Conservation (phyloP, 2,888 invertebrate genomes). For the Aelia acuminata region DNA sequence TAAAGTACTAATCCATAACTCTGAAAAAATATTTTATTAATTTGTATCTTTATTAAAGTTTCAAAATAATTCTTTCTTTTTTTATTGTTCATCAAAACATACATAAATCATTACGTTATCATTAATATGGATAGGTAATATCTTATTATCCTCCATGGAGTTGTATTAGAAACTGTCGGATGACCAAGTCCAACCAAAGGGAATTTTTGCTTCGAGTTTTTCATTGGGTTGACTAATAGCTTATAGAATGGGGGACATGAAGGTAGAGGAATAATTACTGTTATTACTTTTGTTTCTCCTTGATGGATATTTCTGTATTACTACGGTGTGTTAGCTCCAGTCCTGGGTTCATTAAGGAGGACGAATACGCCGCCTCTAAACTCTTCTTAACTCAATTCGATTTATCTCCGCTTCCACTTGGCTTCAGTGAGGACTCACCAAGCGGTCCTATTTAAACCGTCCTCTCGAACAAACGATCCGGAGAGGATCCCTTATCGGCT, state of each 20-base stretch:
- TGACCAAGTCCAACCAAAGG: not conserved
- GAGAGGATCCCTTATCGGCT: slow-evolving; percentile 11
- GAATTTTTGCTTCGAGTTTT: not conserved
- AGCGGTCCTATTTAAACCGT: not conserved
- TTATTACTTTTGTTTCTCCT: slow-evolving; percentile 18
- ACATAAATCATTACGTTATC: too few relatives aligned
- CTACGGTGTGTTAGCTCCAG: slow-evolving; percentile 17
- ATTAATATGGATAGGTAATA: too few relatives aligned
- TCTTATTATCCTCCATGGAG: too few relatives aligned
- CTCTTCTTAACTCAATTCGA: slow-evolving; percentile 21
- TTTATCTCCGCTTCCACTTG: slow-evolving; percentile 21
- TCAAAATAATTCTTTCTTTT: too few relatives aligned
- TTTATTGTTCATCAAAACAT: too few relatives aligned
- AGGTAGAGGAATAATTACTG: not conserved
- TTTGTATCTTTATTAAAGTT: too few relatives aligned
- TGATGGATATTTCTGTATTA: slow-evolving; percentile 43
- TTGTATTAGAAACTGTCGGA: not conserved
- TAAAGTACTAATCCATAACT: too few relatives aligned
- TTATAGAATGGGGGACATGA: slow-evolving; percentile 33
- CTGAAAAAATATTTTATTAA: too few relatives aligned
- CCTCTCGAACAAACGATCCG: slow-evolving; percentile 1
- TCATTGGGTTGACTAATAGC: not conserved
- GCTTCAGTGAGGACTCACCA: not conserved
- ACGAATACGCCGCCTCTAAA: not conserved
- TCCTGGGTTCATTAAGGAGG: not conserved